phyloP scores from a whole-genome alignment of 2,888 invertebrate genomes.

The Camptogramma bilineatum region DNA sequence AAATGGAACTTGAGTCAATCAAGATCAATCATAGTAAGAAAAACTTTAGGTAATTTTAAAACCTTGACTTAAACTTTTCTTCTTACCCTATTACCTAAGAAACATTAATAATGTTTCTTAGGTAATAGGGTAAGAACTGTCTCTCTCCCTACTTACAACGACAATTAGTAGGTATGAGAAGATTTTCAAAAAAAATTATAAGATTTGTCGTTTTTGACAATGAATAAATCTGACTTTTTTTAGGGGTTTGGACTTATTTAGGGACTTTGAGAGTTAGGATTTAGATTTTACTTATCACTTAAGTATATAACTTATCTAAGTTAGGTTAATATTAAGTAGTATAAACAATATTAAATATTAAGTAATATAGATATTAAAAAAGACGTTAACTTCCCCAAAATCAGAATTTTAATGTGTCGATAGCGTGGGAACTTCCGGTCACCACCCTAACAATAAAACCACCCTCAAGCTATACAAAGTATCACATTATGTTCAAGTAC shows the following conservation, averaged over 20 bases:
- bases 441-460: slow-evolving; percentile 16
- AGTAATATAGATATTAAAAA: slow-evolving; percentile 5
- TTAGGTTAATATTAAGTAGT: too few species aligned
- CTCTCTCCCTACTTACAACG: too few species aligned
- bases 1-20: slow-evolving; percentile 51
- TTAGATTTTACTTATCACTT: too few species aligned
- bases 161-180: too few species aligned
- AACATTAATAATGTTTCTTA: neutral
- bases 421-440: slow-evolving; percentile 79
- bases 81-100: neutral
- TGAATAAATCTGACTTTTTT: too few species aligned
- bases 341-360: too few species aligned
- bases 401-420: slow-evolving; percentile 45
- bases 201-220: too few species aligned
- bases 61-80: neutral
- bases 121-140: neutral
- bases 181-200: too few species aligned
- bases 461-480: slow-evolving; percentile 31
- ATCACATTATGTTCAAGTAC: slow-evolving; percentile 25
- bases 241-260: too few species aligned
- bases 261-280: too few species aligned
- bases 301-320: too few species aligned
- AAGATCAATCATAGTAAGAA: slow-evolving; percentile 37
- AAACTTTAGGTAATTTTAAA: slow-evolving; percentile 1
- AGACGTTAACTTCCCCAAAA: slow-evolving; percentile 46